Percentiles rank a stretch among this genome's conserved stretches.
phyloP scores from a whole-genome alignment of 2,888 invertebrate species.

The Heliconius hortense region DNA sequence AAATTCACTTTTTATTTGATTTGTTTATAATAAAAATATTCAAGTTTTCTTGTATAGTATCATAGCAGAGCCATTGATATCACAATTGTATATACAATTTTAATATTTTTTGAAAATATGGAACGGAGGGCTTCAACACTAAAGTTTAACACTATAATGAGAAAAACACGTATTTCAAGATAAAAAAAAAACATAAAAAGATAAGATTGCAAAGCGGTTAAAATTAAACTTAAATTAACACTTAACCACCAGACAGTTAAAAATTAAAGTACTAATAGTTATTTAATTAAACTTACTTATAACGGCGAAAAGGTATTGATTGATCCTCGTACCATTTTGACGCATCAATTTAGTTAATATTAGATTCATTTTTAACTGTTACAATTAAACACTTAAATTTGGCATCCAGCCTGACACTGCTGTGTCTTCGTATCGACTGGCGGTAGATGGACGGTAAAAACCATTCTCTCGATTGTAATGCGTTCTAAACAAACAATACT shows the following conservation, averaged over 20 bases:
- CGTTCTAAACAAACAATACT: conserved; percentile 7
- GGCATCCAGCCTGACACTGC: conserved; percentile 53
- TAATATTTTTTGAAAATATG: background rate
- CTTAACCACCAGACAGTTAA: background rate
- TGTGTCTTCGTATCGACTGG: conserved; percentile 46
- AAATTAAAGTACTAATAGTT: background rate
- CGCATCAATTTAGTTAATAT: conserved; percentile 67
- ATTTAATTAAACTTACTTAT: conserved; percentile 61
- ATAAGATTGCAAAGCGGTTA: background rate
- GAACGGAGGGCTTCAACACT: background rate
- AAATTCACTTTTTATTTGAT: background rate
- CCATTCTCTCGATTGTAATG: background rate
- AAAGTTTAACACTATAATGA: background rate
- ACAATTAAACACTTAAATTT: conserved; percentile 34
- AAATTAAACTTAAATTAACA: background rate
- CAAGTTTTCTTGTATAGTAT: background rate
- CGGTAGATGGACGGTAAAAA: conserved; percentile 8
- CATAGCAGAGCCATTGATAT: background rate
- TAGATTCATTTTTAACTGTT: conserved; percentile 63
- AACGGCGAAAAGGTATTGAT: conserved; percentile 73
- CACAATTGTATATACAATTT: background rate
- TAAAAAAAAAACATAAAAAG: background rate
- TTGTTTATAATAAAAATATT: background rate
- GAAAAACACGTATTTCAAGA: too few species aligned
- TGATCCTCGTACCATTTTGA: conserved; percentile 70